Evolutionary conservation across 1,140 invertebrate species (phyloP).

Genomic region (Zaprionus kolodkinae): DNA sequence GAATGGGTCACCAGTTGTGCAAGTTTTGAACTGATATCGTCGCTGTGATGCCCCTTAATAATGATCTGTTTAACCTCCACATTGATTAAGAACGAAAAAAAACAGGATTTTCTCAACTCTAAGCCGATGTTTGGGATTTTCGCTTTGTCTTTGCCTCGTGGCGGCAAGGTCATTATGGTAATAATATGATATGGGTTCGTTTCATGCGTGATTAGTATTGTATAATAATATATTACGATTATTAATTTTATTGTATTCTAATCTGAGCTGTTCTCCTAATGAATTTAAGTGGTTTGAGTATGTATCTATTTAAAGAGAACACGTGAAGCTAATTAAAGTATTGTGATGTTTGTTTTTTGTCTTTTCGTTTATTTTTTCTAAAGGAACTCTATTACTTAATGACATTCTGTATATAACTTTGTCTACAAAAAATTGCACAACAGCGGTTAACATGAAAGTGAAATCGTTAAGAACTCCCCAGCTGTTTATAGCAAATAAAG

Average conservation of each 20-base stretch:
- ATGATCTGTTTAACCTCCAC: slow-evolving; percentile 58
- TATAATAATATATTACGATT: background rate
- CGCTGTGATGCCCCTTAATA: slow-evolving; percentile 46
- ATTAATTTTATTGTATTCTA: slow-evolving; percentile 9
- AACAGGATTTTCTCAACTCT: slow-evolving; percentile 42
- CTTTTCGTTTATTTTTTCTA: slow-evolving; percentile 4
- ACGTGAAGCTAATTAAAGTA: slow-evolving; percentile 47
- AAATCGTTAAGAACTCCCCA: slow-evolving; percentile 15
- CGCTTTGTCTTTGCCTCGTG: slow-evolving; percentile 32
- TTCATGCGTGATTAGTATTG: slow-evolving; percentile 14
- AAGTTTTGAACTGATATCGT: slow-evolving; percentile 50
- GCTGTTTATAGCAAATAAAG: background rate
- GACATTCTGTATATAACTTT: slow-evolving; percentile 26
- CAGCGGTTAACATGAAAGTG: background rate
- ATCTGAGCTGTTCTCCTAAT: slow-evolving; percentile 13
- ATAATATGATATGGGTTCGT: slow-evolving; percentile 20
- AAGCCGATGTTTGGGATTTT: slow-evolving; percentile 36
- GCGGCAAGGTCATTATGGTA: slow-evolving; percentile 57
- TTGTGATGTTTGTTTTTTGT: slow-evolving; percentile 6
- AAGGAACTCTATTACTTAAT: slow-evolving; percentile 21
- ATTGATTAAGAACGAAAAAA: slow-evolving; percentile 45
- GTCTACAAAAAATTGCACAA: slow-evolving; percentile 1
- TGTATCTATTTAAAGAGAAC: slow-evolving; percentile 21
- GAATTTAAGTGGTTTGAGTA: slow-evolving; percentile 18
- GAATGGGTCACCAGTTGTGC: slow-evolving; percentile 56